Base-by-base conservation (phyloP, 1,140 invertebrate genomes). In the Drosophila simulans region DNA sequence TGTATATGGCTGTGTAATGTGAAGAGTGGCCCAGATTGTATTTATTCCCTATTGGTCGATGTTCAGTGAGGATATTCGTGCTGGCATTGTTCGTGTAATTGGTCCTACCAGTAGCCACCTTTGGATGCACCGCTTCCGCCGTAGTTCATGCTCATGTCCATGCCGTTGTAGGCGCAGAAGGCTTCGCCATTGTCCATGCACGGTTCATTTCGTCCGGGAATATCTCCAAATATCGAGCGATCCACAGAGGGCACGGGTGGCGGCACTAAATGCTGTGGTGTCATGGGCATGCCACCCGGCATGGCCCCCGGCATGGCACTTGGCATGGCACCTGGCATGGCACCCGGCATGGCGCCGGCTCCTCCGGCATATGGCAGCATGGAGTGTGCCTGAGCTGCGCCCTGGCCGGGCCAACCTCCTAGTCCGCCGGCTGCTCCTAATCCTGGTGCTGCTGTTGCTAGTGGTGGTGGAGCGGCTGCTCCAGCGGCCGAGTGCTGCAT, bases 151-250 rank as follows among this genome's bases (percentile, higher is more conserved):
- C 42, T 34, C 51, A 70, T 56, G 12, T 70, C 64, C 51, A 70
- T 57, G 42, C 34, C 49, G 66, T 69, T 68, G 66, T 68, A 69
- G 34, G 62, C 66, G 5, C 42, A 55, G 25, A 39, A 69, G 15
- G 66, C 66, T 17, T 69, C 62, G 10, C 17, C 35, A 11, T 68
- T 46, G 11, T 39, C 66, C 2, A 69, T 39, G 34, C 62, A 66
- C 7, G 66, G 35, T 34, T 65, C 60, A 15, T 22, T 22, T 22
- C 20, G 20, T 22, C 20, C 20, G 20, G 20, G 20, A 2, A 22
- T 3, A 3, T 22, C 20, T 22, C 20, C 20, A 22, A 2, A 22
- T 22, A 22, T 22, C 3, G 20, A 3, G 3, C 20, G 20, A 3
- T 22, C 20, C 20, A 22, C 17, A 17, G 17, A 17, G 17, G 17